These are phyloP conservation scores for Urocyon cinereoargenteus DNA, from an alignment of 2,797 vertebrate species.

Conservation along the genomic window DNA sequence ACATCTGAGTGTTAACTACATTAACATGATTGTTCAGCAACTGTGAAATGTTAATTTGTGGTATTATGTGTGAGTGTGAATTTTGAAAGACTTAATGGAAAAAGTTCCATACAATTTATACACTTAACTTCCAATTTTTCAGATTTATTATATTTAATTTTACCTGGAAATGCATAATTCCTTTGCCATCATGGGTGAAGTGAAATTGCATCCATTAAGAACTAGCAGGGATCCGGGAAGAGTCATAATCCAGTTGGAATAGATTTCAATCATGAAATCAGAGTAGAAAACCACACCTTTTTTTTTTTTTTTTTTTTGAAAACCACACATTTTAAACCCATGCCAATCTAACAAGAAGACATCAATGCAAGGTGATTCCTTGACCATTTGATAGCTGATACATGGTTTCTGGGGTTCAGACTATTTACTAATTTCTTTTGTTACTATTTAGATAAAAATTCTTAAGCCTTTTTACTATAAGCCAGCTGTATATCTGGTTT, in stretches of 20 bases:
- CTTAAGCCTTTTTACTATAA: not conserved
- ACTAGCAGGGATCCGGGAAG: not conserved
- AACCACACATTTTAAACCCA: not conserved
- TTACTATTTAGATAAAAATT: constrained; percentile 31
- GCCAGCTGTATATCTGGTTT: not conserved
- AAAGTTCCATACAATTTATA: not conserved
- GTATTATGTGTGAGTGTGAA: not conserved
- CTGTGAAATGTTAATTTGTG: not conserved
- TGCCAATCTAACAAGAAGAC: constrained; percentile 12
- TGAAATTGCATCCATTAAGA: not conserved
- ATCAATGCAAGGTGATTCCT: not conserved
- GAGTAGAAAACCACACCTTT: not conserved
- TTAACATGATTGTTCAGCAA: not conserved
- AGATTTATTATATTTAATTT: constrained; percentile 45
- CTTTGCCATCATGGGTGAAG: not conserved
- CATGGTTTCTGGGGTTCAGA: not conserved
- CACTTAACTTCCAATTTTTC: not conserved
- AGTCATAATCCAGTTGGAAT: not conserved
- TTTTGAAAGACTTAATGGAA: constrained; percentile 22
- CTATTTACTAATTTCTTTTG: not conserved
- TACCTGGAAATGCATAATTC: not conserved
- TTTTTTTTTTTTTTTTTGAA: not conserved
- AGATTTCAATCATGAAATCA: not conserved
- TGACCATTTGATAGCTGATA: not conserved
- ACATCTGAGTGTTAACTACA: not conserved